Base-by-base conservation (phyloP, 2,113 vertebrate genomes). In the Oceanodroma tethys region DNA sequence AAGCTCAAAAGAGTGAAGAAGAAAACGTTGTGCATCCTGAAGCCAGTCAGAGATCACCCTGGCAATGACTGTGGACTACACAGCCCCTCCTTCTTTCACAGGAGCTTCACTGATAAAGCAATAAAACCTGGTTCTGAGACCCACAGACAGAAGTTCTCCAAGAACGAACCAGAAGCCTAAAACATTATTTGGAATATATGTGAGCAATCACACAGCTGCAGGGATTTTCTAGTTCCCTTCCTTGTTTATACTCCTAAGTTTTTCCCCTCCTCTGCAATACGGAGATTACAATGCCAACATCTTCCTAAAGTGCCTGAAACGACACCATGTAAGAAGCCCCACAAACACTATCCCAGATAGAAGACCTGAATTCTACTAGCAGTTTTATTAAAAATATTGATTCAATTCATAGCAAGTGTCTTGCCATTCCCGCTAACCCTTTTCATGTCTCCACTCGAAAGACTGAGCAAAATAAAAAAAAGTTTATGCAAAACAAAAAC, bases 331-430 rank as follows among this genome's bases (percentile, higher is more conserved):
- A 63, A 70, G 38, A 86, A 78, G 40, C 7, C 47, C 21, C 52
- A 48, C 40, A 91, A 86, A 79, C 0, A 2, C 30, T 18, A 68
- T 6, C 56, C 12, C 0, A 0, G 58, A 60, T 0, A 42, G 30
- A 89, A 55, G 23, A 63, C 5, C 22, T 63, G 52, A 84, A 47
- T 59, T 84, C 67, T 8, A 71, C 16, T 9, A 71, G 11, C 18
- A 90, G 19, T 75, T 88, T 68, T 63, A 92, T 79, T 95, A 25
- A 68, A 81, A 71, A 67, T 34, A 81, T 4, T 7, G 20, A 48
- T 56, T 65, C 6, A 22, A 48, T 71, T 65, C 56, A 63, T 29
- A 83, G 5, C 52, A 85, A 50, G 30, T 5, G 16, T 58, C 8
- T 10, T 7, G 19, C 17, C n/a, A 30, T 67, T 79, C 50, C 42